phyloP scores from a whole-genome alignment of 2,888 invertebrate species.

The Eupithecia tripunctaria region DNA sequence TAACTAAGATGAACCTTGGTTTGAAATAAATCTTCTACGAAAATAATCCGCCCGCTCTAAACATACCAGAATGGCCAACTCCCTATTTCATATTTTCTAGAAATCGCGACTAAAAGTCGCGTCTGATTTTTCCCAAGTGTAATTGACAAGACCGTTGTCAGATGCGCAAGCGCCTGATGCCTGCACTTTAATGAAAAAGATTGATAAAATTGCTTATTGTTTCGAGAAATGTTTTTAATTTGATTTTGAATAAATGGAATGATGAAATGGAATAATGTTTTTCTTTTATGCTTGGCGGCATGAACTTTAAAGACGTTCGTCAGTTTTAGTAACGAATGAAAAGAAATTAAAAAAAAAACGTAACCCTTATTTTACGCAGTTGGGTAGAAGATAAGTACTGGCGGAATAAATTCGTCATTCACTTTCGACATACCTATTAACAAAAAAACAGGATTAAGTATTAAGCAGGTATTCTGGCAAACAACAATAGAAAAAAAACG shows the following conservation, averaged over 20 bases:
- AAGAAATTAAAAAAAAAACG: not conserved
- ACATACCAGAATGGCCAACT: not conserved
- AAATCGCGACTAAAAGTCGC: constrained; percentile 1
- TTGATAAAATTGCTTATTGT: constrained; percentile 38
- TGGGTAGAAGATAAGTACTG: no score
- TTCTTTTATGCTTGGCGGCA: not conserved
- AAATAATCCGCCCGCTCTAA: not conserved
- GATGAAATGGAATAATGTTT: not conserved
- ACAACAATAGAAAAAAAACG: not conserved
- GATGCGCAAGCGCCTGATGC: constrained; percentile 42
- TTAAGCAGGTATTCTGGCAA: not conserved
- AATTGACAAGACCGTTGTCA: constrained; percentile 63
- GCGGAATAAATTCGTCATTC: no score
- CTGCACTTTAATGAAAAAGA: constrained; percentile 35
- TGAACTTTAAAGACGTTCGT: not conserved
- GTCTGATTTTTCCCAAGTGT: constrained; percentile 39
- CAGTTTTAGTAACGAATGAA: not conserved
- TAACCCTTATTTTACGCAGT: not conserved
- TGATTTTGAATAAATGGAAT: constrained; percentile 1
- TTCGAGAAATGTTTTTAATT: constrained; percentile 21
- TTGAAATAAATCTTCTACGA: not conserved
- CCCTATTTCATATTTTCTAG: not conserved
- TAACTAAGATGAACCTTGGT: no score
- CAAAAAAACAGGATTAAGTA: not conserved
- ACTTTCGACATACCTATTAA: no score